These are phyloP conservation scores for Napeogenes inachia DNA, from an alignment of 2,888 invertebrate species.

Conservation along the genomic window DNA sequence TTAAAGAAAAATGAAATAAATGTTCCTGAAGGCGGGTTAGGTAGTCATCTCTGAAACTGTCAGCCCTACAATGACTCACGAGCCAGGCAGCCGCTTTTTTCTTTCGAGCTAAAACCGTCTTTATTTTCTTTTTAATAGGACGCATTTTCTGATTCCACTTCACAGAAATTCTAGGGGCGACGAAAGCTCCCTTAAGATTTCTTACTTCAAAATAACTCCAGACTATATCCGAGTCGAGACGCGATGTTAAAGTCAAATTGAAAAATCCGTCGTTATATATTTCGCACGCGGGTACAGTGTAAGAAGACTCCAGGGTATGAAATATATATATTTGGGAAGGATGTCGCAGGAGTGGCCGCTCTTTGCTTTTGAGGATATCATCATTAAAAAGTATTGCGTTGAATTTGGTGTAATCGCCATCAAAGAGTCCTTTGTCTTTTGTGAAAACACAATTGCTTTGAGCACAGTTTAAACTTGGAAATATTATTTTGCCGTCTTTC, in stretches of 20 bases:
- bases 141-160: slow-evolving; percentile 35
- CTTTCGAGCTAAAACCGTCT: slow-evolving; percentile 40
- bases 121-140: slow-evolving; percentile 34
- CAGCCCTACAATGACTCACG: slow-evolving; percentile 43
- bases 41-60: slow-evolving; percentile 44
- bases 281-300: slow-evolving; percentile 45
- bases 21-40: slow-evolving; percentile 46
- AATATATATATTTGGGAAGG: slow-evolving; percentile 47
- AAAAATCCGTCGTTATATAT: slow-evolving; percentile 48
- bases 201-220: slow-evolving; percentile 50
- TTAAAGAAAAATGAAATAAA: slow-evolving; percentile 45
- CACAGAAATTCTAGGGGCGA: slow-evolving; percentile 44
- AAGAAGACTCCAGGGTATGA: slow-evolving; percentile 43
- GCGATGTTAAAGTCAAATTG: slow-evolving; percentile 57
- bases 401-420: slow-evolving; percentile 38
- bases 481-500: slow-evolving; percentile 20
- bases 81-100: slow-evolving; percentile 52
- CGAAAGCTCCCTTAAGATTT: slow-evolving; percentile 36
- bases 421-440: slow-evolving; percentile 34
- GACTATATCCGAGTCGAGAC: slow-evolving; percentile 51
- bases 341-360: slow-evolving; percentile 35
- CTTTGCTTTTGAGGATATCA: slow-evolving; percentile 26
- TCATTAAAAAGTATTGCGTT: slow-evolving; percentile 47
- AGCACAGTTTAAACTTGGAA: slow-evolving; percentile 34
- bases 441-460: slow-evolving; percentile 43